Evolutionary conservation across 2,888 invertebrate genomes (phyloP).

Genomic region (Caenorhabditis imperialis): DNA sequence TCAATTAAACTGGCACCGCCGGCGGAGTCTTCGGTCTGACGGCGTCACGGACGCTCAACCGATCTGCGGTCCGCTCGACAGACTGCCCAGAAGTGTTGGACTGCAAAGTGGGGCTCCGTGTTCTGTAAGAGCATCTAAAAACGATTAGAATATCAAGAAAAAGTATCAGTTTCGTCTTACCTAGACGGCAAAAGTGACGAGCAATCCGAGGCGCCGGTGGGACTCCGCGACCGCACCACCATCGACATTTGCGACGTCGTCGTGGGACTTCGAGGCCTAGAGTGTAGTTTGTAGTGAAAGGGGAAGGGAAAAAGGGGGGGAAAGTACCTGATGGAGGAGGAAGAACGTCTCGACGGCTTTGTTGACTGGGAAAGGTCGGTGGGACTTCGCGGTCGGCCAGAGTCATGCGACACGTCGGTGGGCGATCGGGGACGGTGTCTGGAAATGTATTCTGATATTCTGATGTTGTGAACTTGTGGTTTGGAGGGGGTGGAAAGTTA

Average conservation of each 20-base stretch:
- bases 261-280: slow-evolving; percentile 51
- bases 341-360: slow-evolving; percentile 45
- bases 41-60: slow-evolving; percentile 59
- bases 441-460: no score
- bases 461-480: no score
- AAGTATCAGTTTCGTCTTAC: not conserved
- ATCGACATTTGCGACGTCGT: slow-evolving; percentile 50
- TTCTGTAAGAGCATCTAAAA: slow-evolving; percentile 35
- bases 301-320: no score
- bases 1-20: slow-evolving; percentile 20
- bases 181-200: slow-evolving; percentile 37
- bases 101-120: slow-evolving; percentile 62
- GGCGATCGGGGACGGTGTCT: slow-evolving; percentile 54
- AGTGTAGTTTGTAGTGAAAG: not conserved
- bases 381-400: slow-evolving; percentile 65
- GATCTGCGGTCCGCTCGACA: slow-evolving; percentile 43
- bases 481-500: no score
- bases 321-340: slow-evolving; percentile 38
- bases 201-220: slow-evolving; percentile 52
- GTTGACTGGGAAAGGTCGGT: slow-evolving; percentile 64
- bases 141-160: not conserved
- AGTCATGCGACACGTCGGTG: slow-evolving; percentile 63
- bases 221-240: slow-evolving; percentile 55
- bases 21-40: slow-evolving; percentile 63
- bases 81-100: slow-evolving; percentile 60